Percentiles rank a stretch among this genome's conserved stretches.
phyloP scores from a whole-genome alignment of 2,797 vertebrate species.

The Ptychadena robeensis region DNA sequence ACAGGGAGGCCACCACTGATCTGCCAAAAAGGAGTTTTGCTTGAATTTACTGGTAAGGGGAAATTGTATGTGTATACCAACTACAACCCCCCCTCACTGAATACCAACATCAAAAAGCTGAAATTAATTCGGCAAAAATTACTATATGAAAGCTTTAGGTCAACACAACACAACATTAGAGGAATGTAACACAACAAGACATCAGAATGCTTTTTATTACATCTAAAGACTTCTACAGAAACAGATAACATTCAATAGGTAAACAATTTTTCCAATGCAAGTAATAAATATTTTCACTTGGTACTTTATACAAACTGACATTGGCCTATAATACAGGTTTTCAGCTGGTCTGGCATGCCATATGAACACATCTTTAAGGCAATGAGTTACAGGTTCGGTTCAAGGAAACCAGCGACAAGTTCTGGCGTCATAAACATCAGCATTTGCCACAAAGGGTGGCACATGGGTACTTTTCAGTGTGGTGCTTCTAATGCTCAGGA shows the following conservation, averaged over 20 bases:
- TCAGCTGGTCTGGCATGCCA: slow-evolving; percentile 86
- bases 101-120: too few relatives aligned
- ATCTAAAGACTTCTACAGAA: slow-evolving; percentile 99
- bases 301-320: slow-evolving; percentile 98
- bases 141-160: too few relatives aligned
- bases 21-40: too few relatives aligned
- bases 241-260: slow-evolving; percentile 98
- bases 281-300: slow-evolving; percentile 99
- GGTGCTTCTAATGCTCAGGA: neutral
- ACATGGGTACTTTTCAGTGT: neutral
- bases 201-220: slow-evolving; percentile 96
- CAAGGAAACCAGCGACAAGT: slow-evolving; percentile 73
- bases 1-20: too few relatives aligned
- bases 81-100: too few relatives aligned
- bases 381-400: slow-evolving; percentile 91
- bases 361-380: slow-evolving; percentile 93
- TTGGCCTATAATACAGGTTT: slow-evolving; percentile 91
- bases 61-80: too few relatives aligned
- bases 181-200: slow-evolving; percentile 33
- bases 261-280: slow-evolving; percentile 97
- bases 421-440: slow-evolving; percentile 70
- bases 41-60: too few relatives aligned
- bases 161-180: neutral
- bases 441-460: slow-evolving; percentile 71
- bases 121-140: too few relatives aligned